Evolutionary conservation across 2,797 vertebrate species (phyloP).

Genomic region (Loris lydekkerianus): DNA sequence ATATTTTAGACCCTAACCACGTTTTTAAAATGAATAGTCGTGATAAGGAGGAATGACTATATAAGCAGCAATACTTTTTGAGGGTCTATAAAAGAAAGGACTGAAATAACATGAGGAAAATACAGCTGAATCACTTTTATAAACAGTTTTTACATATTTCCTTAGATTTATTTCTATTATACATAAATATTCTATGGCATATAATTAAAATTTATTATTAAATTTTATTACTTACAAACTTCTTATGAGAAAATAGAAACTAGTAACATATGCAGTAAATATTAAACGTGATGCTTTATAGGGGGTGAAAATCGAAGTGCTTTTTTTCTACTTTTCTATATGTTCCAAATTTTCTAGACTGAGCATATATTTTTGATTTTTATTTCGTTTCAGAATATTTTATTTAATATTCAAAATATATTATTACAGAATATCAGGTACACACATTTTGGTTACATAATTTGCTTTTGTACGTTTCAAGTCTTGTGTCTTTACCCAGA

Average conservation of each 20-base stretch:
- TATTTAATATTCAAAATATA: no score
- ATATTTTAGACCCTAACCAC: background rate
- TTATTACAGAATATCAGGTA: no score
- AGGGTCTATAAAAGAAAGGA: background rate
- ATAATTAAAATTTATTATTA: constrained; percentile 1
- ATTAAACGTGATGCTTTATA: background rate
- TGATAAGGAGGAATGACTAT: constrained; percentile 21
- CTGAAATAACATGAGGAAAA: constrained; percentile 38
- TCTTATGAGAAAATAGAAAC: background rate
- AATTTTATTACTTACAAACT: background rate
- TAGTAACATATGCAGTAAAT: background rate
- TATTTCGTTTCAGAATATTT: no score
- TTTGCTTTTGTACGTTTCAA: no score
- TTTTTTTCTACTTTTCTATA: constrained; percentile 29
- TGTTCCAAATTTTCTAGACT: background rate
- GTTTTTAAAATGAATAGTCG: background rate
- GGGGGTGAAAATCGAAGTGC: background rate
- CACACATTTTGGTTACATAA: no score
- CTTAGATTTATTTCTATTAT: background rate
- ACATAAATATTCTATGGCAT: background rate
- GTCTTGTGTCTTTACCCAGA: no score
- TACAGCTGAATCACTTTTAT: background rate
- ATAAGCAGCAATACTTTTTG: background rate
- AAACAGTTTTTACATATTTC: background rate
- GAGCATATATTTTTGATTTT: background rate